phyloP scores from a whole-genome alignment of 1,140 invertebrate genomes.

The Portunus trituberculatus region DNA sequence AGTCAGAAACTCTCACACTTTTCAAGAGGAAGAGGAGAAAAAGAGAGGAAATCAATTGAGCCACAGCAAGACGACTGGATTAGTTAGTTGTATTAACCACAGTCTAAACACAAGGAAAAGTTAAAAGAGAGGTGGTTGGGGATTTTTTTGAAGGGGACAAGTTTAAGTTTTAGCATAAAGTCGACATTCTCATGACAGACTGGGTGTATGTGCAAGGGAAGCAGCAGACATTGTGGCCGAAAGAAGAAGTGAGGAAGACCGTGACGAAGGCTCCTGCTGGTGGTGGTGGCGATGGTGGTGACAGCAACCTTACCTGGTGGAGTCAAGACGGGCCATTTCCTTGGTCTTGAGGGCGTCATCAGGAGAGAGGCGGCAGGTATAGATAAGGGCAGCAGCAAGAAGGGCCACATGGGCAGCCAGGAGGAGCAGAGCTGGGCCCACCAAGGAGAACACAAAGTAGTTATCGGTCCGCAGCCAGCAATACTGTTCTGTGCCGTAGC shows the following conservation, averaged over 20 bases:
- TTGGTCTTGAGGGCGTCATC: conserved; percentile 88
- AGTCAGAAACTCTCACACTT: neutral
- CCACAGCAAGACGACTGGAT: conserved; percentile 3
- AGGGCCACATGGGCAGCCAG: conserved; percentile 84
- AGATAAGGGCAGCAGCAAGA: conserved; percentile 74
- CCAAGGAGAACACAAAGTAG: conserved; percentile 95
- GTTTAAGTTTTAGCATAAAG: neutral
- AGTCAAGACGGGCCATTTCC: conserved; percentile 89
- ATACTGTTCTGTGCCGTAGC: conserved; percentile 92
- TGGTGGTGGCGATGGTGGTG: neutral
- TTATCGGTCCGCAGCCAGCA: conserved; percentile 94
- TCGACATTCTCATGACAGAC: neutral
- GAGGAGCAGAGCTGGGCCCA: conserved; percentile 92
- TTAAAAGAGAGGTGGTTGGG: neutral
- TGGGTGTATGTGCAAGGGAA: conserved; percentile 24
- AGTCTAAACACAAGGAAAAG: conserved; percentile 39
- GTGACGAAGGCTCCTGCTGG: neutral
- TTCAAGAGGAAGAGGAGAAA: neutral
- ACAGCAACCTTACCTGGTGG: conserved; percentile 86
- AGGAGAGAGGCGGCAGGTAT: conserved; percentile 86
- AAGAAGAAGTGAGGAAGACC: neutral
- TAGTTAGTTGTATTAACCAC: conserved; percentile 13
- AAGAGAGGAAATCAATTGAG: neutral
- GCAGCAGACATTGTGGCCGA: neutral
- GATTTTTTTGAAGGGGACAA: neutral